Evolutionary conservation across 2,797 vertebrate species (phyloP).

Genomic region (Tragopan temminckii): DNA sequence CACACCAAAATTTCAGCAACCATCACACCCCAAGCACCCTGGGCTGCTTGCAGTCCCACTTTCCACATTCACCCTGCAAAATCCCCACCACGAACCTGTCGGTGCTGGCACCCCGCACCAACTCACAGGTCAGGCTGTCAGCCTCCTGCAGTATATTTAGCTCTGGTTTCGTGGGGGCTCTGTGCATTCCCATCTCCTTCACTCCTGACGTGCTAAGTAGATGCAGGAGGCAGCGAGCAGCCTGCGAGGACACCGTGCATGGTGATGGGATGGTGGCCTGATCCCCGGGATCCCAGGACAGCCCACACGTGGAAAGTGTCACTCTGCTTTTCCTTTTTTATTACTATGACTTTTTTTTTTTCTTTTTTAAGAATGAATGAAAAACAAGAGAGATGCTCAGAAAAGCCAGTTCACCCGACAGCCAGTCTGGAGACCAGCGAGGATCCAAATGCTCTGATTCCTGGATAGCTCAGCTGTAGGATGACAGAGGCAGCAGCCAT

Average conservation of each 20-base stretch:
- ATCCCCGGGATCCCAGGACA: neutral
- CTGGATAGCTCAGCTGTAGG: slow-evolving; percentile 2
- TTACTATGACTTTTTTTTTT: neutral
- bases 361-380: neutral
- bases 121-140: slow-evolving; percentile 37
- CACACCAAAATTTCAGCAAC: neutral
- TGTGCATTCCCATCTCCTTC: slow-evolving; percentile 51
- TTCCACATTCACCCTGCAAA: neutral
- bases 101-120: neutral
- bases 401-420: slow-evolving; percentile 1
- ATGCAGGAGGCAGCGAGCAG: slow-evolving; percentile 43
- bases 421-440: neutral
- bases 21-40: neutral
- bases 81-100: neutral
- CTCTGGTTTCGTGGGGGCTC: slow-evolving; percentile 37
- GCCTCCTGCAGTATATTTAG: slow-evolving; percentile 56
- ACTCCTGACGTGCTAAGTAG: slow-evolving; percentile 62
- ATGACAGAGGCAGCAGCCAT: slow-evolving; percentile 15
- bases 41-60: neutral
- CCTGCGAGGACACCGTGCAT: neutral
- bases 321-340: neutral
- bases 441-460: slow-evolving; percentile 40
- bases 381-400: neutral
- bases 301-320: neutral
- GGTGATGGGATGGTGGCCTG: neutral